Evolutionary conservation across 2,888 invertebrate genomes (phyloP).

Genomic region (Tortrix viridana): DNA sequence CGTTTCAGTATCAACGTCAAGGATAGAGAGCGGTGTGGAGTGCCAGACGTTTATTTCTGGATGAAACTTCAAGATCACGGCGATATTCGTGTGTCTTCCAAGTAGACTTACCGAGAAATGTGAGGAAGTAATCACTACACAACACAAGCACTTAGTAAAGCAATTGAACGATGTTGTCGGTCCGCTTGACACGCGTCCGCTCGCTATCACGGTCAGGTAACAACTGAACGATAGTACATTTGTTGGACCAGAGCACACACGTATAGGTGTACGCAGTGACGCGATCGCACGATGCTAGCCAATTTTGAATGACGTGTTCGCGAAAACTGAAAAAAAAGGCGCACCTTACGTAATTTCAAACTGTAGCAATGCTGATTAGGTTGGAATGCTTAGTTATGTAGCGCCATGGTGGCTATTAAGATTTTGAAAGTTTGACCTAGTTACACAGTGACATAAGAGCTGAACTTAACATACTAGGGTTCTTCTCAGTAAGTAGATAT

Average conservation of each 20-base stretch:
- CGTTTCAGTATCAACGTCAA: slow-evolving; percentile 52
- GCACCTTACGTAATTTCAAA: slow-evolving; percentile 22
- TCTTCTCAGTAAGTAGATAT: no score
- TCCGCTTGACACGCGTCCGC: slow-evolving; percentile 51
- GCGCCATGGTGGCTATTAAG: slow-evolving; percentile 9
- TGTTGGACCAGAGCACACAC: slow-evolving; percentile 47
- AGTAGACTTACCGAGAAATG: slow-evolving; percentile 64
- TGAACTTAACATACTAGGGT: no score
- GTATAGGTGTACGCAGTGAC: slow-evolving; percentile 48
- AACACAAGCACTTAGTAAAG: slow-evolving; percentile 56
- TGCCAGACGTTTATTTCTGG: slow-evolving; percentile 78
- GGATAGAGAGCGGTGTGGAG: slow-evolving; percentile 58
- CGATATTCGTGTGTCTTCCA: slow-evolving; percentile 41
- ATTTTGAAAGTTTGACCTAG: slow-evolving; percentile 32
- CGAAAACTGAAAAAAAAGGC: slow-evolving; percentile 30
- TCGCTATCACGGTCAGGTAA: slow-evolving; percentile 54
- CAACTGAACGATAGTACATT: slow-evolving; percentile 56
- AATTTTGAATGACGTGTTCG: slow-evolving; percentile 29
- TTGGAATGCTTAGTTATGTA: slow-evolving; percentile 16
- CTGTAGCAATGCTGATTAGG: slow-evolving; percentile 18
- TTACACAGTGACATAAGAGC: slow-evolving; percentile 10
- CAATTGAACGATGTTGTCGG: slow-evolving; percentile 47
- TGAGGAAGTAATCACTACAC: slow-evolving; percentile 64
- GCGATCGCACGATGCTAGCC: slow-evolving; percentile 1
- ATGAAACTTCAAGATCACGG: slow-evolving; percentile 62